phyloP scores from a whole-genome alignment of 2,113 vertebrate genomes.

The Oncorhynchus tshawytscha region DNA sequence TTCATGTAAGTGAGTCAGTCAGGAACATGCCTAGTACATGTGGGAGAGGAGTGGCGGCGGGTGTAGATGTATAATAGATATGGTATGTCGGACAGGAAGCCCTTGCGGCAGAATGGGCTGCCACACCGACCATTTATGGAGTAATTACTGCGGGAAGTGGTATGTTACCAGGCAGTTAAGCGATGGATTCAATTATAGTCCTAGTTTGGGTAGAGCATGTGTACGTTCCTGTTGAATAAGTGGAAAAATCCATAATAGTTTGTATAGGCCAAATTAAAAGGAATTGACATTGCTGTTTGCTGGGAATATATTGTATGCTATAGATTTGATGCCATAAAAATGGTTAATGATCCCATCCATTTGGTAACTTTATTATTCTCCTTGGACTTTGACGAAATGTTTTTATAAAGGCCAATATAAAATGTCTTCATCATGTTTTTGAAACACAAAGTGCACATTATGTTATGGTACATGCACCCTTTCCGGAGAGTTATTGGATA shows the following conservation, averaged over 20 bases:
- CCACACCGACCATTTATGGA: conserved; percentile 38
- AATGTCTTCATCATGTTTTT: not conserved
- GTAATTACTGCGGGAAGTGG: conserved; percentile 28
- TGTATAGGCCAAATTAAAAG: not conserved
- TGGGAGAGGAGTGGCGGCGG: conserved; percentile 25
- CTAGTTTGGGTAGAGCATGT: not conserved
- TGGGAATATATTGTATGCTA: too few species aligned
- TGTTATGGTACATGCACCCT: not conserved
- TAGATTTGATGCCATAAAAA: too few species aligned
- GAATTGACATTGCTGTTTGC: too few species aligned
- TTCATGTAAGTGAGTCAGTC: conserved; percentile 61
- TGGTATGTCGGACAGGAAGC: conserved; percentile 25
- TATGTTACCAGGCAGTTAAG: conserved; percentile 17
- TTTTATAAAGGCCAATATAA: too few species aligned
- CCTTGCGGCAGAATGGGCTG: conserved; percentile 22
- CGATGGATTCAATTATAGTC: conserved; percentile 1
- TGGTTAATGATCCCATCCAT: too few species aligned
- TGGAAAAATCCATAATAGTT: not conserved
- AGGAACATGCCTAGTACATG: conserved; percentile 46
- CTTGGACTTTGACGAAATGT: too few species aligned
- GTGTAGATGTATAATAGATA: conserved; percentile 29
- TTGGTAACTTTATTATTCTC: too few species aligned
- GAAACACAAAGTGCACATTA: not conserved
- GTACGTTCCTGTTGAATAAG: not conserved
- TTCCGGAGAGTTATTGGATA: conserved; percentile 5